phyloP scores from a whole-genome alignment of 2,113 vertebrate genomes.

The Eulemur macaco region DNA sequence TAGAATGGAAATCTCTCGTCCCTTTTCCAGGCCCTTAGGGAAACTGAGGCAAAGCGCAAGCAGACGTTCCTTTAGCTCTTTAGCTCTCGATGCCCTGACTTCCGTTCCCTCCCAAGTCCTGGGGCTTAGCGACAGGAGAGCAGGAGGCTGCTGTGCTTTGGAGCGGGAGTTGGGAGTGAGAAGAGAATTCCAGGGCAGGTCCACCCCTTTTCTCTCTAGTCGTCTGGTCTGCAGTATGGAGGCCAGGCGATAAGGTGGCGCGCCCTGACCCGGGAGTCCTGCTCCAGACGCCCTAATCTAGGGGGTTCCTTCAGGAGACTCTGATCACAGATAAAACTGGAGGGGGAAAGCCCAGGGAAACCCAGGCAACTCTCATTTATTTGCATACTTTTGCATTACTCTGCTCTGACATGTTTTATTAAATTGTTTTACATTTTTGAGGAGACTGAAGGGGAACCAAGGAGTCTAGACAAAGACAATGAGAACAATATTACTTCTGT shows the following conservation, averaged over 20 bases:
- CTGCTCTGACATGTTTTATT: background rate
- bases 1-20: background rate
- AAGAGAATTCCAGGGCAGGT: background rate
- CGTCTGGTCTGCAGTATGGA: background rate
- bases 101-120: background rate
- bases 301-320: background rate
- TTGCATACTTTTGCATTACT: background rate
- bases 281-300: background rate
- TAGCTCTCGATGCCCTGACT: background rate
- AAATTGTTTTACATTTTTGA: conserved; percentile 8
- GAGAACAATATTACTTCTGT: background rate
- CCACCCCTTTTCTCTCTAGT: background rate
- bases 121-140: background rate
- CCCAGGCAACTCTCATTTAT: background rate
- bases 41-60: conserved; percentile 14
- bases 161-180: background rate
- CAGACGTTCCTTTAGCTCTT: background rate
- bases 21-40: background rate
- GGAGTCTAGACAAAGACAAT: background rate
- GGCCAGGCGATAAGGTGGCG: background rate
- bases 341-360: background rate
- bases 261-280: background rate
- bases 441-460: background rate
- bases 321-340: background rate
- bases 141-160: background rate